These are phyloP conservation scores for Trachurus trachurus DNA, from an alignment of 2,797 vertebrate species.

Conservation along the genomic window DNA sequence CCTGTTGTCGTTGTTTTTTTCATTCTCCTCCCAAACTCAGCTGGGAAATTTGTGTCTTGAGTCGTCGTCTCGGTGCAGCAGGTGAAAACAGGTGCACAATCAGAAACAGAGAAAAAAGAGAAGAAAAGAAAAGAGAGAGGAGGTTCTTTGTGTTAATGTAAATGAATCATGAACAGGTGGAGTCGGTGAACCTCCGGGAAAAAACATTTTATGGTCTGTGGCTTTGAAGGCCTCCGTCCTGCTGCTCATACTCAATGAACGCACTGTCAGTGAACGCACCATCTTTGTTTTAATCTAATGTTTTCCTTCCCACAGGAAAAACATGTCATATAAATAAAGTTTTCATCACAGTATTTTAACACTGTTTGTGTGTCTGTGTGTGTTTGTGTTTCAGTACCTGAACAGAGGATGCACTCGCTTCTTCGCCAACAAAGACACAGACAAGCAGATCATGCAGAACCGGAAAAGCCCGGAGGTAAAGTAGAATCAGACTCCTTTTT, in stretches of 20 bases:
- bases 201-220: too few relatives aligned
- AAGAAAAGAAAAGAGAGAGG: neutral
- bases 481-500: neutral
- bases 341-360: neutral
- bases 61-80: neutral
- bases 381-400: conserved; percentile 89
- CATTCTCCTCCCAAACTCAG: neutral
- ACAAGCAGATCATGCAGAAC: conserved; percentile 94
- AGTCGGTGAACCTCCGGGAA: too few relatives aligned
- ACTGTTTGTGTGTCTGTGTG: neutral
- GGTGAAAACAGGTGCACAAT: conserved; percentile 22
- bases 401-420: conserved; percentile 96
- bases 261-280: too few relatives aligned
- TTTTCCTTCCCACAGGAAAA: too few relatives aligned
- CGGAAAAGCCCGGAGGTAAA: conserved; percentile 97
- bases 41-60: conserved; percentile 23
- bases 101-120: conserved; percentile 2
- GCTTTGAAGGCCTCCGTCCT: too few relatives aligned
- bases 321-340: neutral
- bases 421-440: conserved; percentile 95
- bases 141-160: conserved; percentile 23
- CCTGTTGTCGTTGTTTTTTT: neutral
- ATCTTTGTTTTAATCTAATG: too few relatives aligned
- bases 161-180: conserved; percentile 1
- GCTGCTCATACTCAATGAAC: too few relatives aligned